Percentiles rank a stretch among this genome's conserved stretches.
phyloP scores from a whole-genome alignment of 2,113 vertebrate species.

The Bujurquina vittata region DNA sequence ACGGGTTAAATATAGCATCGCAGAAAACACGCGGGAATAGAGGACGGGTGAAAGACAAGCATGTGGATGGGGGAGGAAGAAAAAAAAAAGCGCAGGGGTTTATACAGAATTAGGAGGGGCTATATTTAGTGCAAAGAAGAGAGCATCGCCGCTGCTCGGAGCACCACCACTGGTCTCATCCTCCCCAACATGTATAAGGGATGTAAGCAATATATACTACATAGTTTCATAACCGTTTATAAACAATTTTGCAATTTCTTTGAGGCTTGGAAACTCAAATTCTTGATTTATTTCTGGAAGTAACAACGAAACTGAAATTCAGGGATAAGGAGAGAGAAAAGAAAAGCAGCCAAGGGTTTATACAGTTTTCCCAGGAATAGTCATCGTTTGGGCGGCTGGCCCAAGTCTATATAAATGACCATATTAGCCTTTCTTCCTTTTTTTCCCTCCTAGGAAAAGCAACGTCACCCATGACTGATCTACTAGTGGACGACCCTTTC shows the following conservation, averaged over 20 bases:
- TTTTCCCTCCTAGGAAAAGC: background rate
- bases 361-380: background rate
- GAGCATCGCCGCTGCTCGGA: conserved; percentile 34
- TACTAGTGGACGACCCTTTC: background rate
- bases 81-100: conserved; percentile 22
- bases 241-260: background rate
- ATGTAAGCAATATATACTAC: conserved; percentile 32
- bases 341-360: too few species aligned
- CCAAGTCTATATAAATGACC: background rate
- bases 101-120: conserved; percentile 45
- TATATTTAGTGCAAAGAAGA: conserved; percentile 57
- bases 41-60: conserved; percentile 74
- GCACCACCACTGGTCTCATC: conserved; percentile 18
- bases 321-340: background rate
- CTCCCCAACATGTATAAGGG: conserved; percentile 13
- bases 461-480: background rate
- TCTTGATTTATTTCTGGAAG: background rate
- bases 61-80: conserved; percentile 28
- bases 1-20: conserved; percentile 71
- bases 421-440: background rate
- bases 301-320: background rate
- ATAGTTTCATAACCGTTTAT: background rate
- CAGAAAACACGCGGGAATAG: conserved; percentile 62
- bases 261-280: background rate
- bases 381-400: background rate